A percentile compares a stretch with the other conserved stretches of the same genome.
Conservation (phyloP, 2,888 invertebrate genomes). For the Stratiomys singularior region DNA sequence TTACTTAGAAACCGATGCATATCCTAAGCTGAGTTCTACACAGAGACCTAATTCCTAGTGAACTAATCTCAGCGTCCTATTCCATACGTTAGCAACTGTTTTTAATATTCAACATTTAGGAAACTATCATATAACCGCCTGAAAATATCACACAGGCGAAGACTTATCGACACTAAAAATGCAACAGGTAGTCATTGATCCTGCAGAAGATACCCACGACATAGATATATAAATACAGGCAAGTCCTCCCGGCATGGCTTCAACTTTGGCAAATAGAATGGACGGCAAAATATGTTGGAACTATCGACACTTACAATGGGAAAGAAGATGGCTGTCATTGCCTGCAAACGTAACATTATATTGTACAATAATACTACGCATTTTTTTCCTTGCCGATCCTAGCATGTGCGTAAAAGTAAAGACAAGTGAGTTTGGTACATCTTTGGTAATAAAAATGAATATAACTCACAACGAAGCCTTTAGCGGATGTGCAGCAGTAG, state of each 20-base stretch:
- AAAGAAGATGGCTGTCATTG: conserved; percentile 45
- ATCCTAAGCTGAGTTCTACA: too few relatives aligned
- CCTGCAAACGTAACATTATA: conserved; percentile 27
- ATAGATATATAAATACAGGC: neutral
- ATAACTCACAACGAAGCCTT: conserved; percentile 32
- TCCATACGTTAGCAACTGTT: neutral
- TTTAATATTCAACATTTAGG: neutral
- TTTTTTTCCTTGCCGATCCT: conserved; percentile 4
- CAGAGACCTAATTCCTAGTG: too few relatives aligned
- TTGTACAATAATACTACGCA: conserved; percentile 29
- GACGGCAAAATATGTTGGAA: conserved; percentile 15
- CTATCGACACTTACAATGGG: conserved; percentile 41
- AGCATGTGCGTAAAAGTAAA: conserved; percentile 36
- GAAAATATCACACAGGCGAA: conserved; percentile 34
- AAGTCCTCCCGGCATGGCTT: neutral
- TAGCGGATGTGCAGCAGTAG: conserved; percentile 27
- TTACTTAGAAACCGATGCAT: too few relatives aligned
- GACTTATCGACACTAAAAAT: conserved; percentile 43
- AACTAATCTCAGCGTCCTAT: neutral
- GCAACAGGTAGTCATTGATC: conserved; percentile 43
- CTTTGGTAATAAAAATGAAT: conserved; percentile 42
- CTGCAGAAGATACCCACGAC: conserved; percentile 26
- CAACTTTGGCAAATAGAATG: neutral
- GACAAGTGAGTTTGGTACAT: conserved; percentile 44
- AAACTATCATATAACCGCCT: conserved; percentile 24